Conservation (phyloP, 2,888 invertebrate genomes). For the Acrocera orbiculus region DNA sequence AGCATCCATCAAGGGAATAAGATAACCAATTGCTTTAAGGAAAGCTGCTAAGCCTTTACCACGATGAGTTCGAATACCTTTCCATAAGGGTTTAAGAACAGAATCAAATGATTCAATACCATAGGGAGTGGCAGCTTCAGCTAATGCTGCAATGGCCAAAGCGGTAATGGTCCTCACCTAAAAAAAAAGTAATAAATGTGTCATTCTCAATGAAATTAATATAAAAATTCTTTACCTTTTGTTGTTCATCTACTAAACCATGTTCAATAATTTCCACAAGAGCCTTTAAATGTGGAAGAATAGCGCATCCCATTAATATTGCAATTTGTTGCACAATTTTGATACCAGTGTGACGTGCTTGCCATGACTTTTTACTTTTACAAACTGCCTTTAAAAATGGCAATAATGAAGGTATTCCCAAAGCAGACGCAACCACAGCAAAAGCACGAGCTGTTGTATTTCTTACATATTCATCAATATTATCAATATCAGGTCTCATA, state of each 20-base stretch:
- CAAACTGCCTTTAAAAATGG: slow-evolving; percentile 99
- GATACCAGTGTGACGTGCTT: slow-evolving; percentile 93
- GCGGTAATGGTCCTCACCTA: slow-evolving; percentile 98
- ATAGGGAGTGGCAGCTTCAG: slow-evolving; percentile 98
- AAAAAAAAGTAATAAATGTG: too few species aligned
- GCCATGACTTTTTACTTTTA: slow-evolving; percentile 99
- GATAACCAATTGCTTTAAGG: slow-evolving; percentile 95
- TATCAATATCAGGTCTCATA: slow-evolving; percentile 99
- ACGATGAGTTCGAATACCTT: slow-evolving; percentile 84
- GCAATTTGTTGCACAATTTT: slow-evolving; percentile 99
- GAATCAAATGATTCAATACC: slow-evolving; percentile 99
- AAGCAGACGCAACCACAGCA: slow-evolving; percentile 98
- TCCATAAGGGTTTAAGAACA: slow-evolving; percentile 97
- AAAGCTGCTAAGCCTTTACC: slow-evolving; percentile 97
- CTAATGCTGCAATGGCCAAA: slow-evolving; percentile 91
- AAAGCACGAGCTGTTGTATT: slow-evolving; percentile 99
- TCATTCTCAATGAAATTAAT: too few species aligned
- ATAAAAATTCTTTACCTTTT: too few species aligned
- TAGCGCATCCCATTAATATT: slow-evolving; percentile 98
- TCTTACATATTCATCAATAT: slow-evolving; percentile 97
- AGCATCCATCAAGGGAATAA: slow-evolving; percentile 99
- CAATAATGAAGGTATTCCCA: slow-evolving; percentile 89
- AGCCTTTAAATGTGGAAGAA: slow-evolving; percentile 92
- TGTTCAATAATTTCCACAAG: slow-evolving; percentile 99
- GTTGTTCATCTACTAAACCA: slow-evolving; percentile 95